phyloP scores from a whole-genome alignment of 2,888 invertebrate genomes.

The Drosophila yooni region DNA sequence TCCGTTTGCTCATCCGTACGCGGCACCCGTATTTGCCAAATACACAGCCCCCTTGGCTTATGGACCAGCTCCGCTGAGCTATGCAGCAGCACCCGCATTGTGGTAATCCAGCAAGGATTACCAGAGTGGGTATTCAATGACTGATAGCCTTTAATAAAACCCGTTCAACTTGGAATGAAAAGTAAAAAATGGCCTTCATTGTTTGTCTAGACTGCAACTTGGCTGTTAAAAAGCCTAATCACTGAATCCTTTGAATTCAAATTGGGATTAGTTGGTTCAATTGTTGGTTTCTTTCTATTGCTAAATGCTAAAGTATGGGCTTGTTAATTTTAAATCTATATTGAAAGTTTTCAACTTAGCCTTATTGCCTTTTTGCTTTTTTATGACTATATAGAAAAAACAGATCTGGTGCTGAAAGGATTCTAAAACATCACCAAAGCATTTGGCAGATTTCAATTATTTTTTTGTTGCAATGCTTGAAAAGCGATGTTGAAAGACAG shows the following conservation, averaged over 20 bases:
- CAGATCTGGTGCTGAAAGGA: neutral
- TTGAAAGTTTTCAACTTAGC: neutral
- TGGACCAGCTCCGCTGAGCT: constrained; percentile 55
- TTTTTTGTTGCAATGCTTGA: neutral
- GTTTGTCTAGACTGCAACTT: constrained; percentile 32
- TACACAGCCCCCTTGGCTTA: constrained; percentile 60
- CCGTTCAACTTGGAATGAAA: constrained; percentile 49
- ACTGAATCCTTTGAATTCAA: neutral
- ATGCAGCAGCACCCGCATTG: constrained; percentile 62
- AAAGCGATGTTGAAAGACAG: neutral
- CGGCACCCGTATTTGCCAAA: constrained; percentile 55
- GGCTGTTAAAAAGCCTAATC: neutral
- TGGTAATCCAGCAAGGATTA: constrained; percentile 60
- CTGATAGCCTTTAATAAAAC: constrained; percentile 76
- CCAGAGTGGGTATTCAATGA: constrained; percentile 53
- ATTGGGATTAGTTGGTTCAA: neutral
- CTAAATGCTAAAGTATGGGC: neutral
- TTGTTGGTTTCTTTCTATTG: neutral
- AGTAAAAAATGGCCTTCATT: constrained; percentile 33
- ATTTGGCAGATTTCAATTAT: neutral
- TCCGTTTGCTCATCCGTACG: constrained; percentile 44
- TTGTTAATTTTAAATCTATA: neutral
- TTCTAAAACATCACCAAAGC: neutral
- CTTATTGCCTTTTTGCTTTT: neutral
- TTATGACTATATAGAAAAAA: neutral